Evolutionary conservation across 2,888 invertebrate genomes (phyloP), one percentile per base, ranked within the genome.

Genomic region (Acleris literana): DNA sequence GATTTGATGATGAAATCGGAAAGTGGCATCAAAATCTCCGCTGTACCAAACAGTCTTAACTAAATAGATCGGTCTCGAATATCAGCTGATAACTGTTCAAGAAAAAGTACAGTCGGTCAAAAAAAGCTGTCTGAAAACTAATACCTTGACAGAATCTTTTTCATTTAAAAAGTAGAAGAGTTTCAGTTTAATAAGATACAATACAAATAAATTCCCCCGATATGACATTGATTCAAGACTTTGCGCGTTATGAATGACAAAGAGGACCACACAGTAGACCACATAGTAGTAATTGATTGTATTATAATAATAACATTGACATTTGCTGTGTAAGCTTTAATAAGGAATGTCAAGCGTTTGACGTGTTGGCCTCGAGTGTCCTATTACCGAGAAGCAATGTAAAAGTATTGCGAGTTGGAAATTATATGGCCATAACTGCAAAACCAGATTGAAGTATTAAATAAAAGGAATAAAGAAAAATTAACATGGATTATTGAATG

Each of bases 261-360:
- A 61, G 60, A 44, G n/a, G 64, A 65, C 55, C 64, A 59, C 64
- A 64, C 64, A 59, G 53, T 59, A 59, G 62, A 13, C 46, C 17
- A n/a, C 16, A 46, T 46, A 49, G 33, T 18, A 49, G 49, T 63
- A 46, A 46, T 39, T 44, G 60, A 49, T 51, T 29, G 20, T 22
- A 29, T 44, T 29, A 51, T 44, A 43, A 60, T 29, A 60, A 65
- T 56, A 65, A 65, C 60, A 55, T 56, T 61, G 60, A 49, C 49
- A 65, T 65, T 55, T 59, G 65, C 65, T 55, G 55, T 22, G 60
- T 61, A 55, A 65, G 65, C 65, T 61, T 64, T 61, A 51, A 55
- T 61, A 33, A 61, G 55, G 65, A 65, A 65, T 65, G 60, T 20
- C 65, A 56, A 16, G 65, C 65, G 56, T 65, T 56, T 29, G 64